Evolutionary conservation across 2,113 vertebrate genomes (phyloP), one percentile per base, ranked within the genome.

Genomic region (Paedocypris sp.): DNA sequence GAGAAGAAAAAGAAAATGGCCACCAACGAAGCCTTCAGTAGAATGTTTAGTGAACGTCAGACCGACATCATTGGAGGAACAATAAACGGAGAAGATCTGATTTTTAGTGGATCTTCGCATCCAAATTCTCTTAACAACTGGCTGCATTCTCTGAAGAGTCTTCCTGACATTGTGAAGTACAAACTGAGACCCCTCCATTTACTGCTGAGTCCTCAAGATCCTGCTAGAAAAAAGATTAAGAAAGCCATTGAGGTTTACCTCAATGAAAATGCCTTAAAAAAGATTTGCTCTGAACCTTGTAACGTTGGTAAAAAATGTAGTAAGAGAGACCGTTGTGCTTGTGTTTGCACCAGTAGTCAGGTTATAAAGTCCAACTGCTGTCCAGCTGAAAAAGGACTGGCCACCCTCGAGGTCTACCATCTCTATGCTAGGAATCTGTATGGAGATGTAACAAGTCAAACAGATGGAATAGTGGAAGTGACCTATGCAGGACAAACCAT

Each of bases 241-340:
- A 42, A 18, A 38, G 83, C 84, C 0, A 15, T 88, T n/a, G 82
- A 83, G 33, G 60, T 69, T 7, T 89, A 89, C 11, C 70, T 91
- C 28, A 28, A 4, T 4, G 7, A 65, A 23, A 82, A 73, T 22
- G 82, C 77, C 0, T 67, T 82, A 3, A 63, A 79, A 70, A 74
- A 13, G 18, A 59, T 82, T 60, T 91, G 86, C 60, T 79, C 67
- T 1, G 51, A 68, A 36, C 0, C 16, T 6, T 82, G 81, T 51
- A 2, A 15, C 20, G 53, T 74, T 13, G 85, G 84, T 0, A 60
- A 28, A 2, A 58, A 23, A 11, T 49, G 47, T 2, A 80, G 6
- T 6, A 9, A 15, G 1, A 67, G 39, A 0, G 66, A 87, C 29
- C 69, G 73, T 0, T 91, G 87, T 45, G 68, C 75, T 15, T 89